Evolutionary conservation across 1,140 invertebrate species (phyloP), one percentile per base, ranked within the genome.

Genomic region (Drosophila pallidifrons): DNA sequence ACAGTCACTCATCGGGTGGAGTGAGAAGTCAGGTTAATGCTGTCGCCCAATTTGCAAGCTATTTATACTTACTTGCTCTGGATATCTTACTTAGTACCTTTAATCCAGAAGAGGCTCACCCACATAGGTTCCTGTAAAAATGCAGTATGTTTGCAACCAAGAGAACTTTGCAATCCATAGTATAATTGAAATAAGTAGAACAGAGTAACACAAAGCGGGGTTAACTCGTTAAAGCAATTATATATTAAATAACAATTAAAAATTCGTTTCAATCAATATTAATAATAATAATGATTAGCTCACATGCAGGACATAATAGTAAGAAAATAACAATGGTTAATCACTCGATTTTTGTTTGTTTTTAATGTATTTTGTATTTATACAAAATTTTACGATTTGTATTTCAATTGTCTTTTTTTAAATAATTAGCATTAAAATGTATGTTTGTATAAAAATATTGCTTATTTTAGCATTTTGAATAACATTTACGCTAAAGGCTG

Each of bases 61-160:
- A 59, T 4, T 52, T 3, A n/a, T 75, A 81, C 79, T 81, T 81
- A 77, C 79, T 81, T 81, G 71, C 1, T n/a, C 5, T 13, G 11
- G n/a, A 13, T n/a, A 43, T 30, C 16, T 11, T n/a, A 25, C 16
- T 43, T 5, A 28, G 57, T 59, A 59, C 57, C 57, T 59, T 11
- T 35, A 32, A 46, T 61, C 67, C 65, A 8, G 32, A 20, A 10
- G 28, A 13, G 10, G 3, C 10, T 2, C n/a, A 0, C 3, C 30
- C n/a, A 15, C n/a, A 15, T 13, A n/a, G 43, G 51, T 13, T 78
- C 70, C 81, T 88, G 81, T 80, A 89, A 88, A 85, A 66, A 67
- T 47, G 71, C 15, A 69, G 60, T 54, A 61, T 72, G 15, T 79
- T 87, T 79, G 83, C 83, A 88, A 88, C 85, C 83, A 88, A 88